A percentile compares a stretch with the other conserved stretches of the same genome.
Evolutionary conservation across 2,113 vertebrate genomes (phyloP).

Genomic region (Mesembrinibis cayennensis): DNA sequence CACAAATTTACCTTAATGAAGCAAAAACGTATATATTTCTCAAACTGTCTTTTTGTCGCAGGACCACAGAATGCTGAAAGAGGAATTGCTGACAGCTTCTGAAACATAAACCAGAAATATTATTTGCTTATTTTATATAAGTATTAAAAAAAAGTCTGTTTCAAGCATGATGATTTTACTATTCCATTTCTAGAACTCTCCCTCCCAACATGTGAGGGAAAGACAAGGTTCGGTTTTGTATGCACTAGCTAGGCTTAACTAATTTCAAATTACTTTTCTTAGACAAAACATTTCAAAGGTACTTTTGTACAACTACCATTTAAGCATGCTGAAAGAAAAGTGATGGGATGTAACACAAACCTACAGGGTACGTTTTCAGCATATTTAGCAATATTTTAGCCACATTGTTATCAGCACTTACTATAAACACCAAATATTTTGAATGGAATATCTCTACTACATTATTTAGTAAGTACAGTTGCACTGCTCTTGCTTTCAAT

Average conservation of each 20-base stretch:
- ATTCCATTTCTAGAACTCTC: neutral
- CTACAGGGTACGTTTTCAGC: neutral
- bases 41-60: constrained; percentile 84
- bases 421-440: neutral
- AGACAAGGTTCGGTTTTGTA: neutral
- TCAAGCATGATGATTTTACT: neutral
- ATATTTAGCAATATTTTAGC: neutral
- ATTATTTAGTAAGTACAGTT: neutral
- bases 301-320: neutral
- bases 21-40: constrained; percentile 94
- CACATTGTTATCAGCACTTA: neutral
- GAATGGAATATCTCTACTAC: neutral
- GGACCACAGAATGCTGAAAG: constrained; percentile 89
- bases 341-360: neutral
- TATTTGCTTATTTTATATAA: neutral
- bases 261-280: neutral
- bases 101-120: constrained; percentile 29
- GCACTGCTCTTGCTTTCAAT: neutral
- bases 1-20: constrained; percentile 92
- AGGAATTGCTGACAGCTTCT: constrained; percentile 95
- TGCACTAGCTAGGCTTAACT: neutral
- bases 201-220: neutral
- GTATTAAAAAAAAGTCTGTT: neutral
- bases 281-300: neutral
- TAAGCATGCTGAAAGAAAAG: neutral